Conservation (phyloP, 2,113 vertebrate genomes). For the Herpetotheres cachinnans region DNA sequence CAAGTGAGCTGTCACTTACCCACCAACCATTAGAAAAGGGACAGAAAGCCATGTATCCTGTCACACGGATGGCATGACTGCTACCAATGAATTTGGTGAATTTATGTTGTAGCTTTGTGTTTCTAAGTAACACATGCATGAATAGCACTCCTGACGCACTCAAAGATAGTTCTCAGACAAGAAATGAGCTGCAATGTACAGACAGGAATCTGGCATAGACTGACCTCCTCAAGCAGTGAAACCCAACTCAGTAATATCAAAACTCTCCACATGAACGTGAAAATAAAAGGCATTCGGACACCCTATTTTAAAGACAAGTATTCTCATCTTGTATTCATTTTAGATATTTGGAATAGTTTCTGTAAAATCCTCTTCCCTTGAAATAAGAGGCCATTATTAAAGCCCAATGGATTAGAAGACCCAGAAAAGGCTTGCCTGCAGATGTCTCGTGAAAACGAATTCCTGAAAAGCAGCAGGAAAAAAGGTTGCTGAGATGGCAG, state of each 20-base stretch:
- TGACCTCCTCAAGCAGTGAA: neutral
- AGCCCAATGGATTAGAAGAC: neutral
- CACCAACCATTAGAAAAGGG: neutral
- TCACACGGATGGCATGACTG: neutral
- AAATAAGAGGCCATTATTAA: neutral
- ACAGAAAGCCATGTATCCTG: neutral
- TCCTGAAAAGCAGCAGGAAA: constrained; percentile 27
- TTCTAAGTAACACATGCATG: neutral
- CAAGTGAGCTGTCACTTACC: neutral
- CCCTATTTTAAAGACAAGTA: neutral
- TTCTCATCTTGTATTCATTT: neutral
- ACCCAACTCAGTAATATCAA: neutral
- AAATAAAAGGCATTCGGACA: neutral
- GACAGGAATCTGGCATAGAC: neutral
- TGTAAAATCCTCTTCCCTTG: neutral
- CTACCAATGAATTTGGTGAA: neutral
- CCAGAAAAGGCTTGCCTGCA: neutral
- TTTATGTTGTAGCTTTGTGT: neutral
- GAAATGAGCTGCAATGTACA: neutral
- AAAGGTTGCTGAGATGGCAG: neutral
- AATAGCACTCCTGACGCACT: neutral
- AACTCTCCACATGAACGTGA: neutral
- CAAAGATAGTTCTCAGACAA: neutral
- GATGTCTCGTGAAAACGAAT: neutral
- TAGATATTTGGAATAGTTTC: neutral